phyloP scores from a whole-genome alignment of 2,113 vertebrate species.

The Globicephala melas region DNA sequence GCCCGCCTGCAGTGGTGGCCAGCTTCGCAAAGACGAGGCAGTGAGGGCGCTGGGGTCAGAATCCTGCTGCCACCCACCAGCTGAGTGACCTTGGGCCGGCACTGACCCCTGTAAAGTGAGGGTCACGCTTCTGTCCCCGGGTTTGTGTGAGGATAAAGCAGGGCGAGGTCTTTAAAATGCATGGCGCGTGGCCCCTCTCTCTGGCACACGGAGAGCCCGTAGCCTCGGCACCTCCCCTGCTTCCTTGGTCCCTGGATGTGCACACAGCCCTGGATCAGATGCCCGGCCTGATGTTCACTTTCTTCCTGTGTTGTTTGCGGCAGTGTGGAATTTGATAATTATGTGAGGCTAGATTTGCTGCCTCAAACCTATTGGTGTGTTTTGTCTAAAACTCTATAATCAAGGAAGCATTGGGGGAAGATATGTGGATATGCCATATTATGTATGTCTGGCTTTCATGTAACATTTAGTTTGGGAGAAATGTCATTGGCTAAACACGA shows the following conservation, averaged over 20 bases:
- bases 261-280: accelerated
- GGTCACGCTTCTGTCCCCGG: not conserved
- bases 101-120: not conserved
- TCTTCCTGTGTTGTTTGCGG: not conserved
- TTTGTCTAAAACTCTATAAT: not conserved
- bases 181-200: accelerated
- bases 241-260: not conserved
- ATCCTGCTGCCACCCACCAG: accelerated
- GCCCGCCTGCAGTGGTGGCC: not conserved
- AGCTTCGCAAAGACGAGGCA: not conserved
- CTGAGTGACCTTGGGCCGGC: not conserved
- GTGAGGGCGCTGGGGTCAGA: not conserved
- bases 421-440: accelerated
- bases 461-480: not conserved
- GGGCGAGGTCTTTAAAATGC: not conserved
- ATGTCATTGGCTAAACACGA: not conserved
- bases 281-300: not conserved
- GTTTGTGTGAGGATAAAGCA: not conserved
- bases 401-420: not conserved
- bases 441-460: not conserved
- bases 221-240: accelerated
- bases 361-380: not conserved
- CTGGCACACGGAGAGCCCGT: accelerated
- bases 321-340: not conserved
- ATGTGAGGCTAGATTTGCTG: not conserved